phyloP scores from a whole-genome alignment of 2,888 invertebrate species.

The Acrobasis consociella region DNA sequence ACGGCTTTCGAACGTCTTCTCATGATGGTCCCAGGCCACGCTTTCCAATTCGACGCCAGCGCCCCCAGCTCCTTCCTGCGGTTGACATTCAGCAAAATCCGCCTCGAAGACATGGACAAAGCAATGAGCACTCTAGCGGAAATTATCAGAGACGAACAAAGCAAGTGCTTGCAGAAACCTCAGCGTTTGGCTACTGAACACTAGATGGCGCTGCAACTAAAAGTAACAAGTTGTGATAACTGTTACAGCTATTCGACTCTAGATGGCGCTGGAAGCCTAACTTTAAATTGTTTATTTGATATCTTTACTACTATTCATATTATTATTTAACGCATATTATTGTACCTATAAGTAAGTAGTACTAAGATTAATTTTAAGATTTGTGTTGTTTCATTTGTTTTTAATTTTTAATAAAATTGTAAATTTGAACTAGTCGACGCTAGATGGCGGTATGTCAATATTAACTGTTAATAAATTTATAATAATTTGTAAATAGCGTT shows the following conservation, averaged over 20 bases:
- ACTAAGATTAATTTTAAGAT: too few species aligned
- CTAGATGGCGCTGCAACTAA: slow-evolving; percentile 43
- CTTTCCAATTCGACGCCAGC: slow-evolving; percentile 85
- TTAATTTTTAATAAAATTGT: background rate
- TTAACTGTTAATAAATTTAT: too few species aligned
- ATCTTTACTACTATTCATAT: too few species aligned
- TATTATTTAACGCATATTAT: too few species aligned
- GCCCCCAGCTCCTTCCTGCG: slow-evolving; percentile 86
- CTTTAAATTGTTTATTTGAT: background rate
- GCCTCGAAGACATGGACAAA: slow-evolving; percentile 84
- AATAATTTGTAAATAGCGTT: too few species aligned
- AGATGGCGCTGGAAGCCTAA: background rate
- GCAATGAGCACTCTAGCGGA: slow-evolving; percentile 84
- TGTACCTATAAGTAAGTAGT: too few species aligned
- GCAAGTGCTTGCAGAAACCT: slow-evolving; percentile 40
- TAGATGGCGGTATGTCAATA: slow-evolving; percentile 40
- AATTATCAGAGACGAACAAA: slow-evolving; percentile 83
- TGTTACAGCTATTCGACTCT: slow-evolving; percentile 36
- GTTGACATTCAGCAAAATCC: slow-evolving; percentile 87
- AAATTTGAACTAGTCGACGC: slow-evolving; percentile 1
- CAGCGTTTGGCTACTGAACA: slow-evolving; percentile 51
- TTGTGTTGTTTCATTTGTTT: too few species aligned
- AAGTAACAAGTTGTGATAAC: background rate
- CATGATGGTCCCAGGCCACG: slow-evolving; percentile 88
- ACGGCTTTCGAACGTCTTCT: slow-evolving; percentile 86